Conservation (phyloP, 2,113 vertebrate species). For the Cettia cetti region DNA sequence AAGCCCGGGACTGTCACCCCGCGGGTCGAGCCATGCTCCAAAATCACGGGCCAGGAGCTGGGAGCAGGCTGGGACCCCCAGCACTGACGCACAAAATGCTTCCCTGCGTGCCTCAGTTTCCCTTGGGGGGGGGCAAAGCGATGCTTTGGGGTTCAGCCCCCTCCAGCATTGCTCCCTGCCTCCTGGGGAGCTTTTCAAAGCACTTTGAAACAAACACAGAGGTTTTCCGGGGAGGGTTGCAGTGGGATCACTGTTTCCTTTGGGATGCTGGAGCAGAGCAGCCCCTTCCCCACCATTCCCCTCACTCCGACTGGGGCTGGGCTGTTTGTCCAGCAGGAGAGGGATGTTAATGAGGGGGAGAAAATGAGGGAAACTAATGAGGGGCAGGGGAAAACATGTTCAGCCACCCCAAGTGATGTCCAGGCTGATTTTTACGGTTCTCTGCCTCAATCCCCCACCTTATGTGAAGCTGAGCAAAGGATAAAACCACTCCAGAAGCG, state of each 20-base stretch:
- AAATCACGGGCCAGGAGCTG: neutral
- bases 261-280: neutral
- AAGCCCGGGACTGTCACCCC: accelerated
- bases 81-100: accelerated
- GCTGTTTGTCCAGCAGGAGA: neutral
- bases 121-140: accelerated
- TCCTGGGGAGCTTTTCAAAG: neutral
- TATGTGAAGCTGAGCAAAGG: neutral
- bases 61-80: neutral
- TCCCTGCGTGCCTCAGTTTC: neutral
- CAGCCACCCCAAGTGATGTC: neutral
- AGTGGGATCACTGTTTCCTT: neutral
- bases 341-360: neutral
- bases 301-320: neutral
- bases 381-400: accelerated
- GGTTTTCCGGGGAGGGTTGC: neutral
- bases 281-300: neutral
- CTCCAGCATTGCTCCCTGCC: neutral
- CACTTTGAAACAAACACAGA: neutral
- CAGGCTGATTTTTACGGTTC: neutral
- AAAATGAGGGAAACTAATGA: neutral
- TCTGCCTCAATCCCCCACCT: neutral
- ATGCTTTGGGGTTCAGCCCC: neutral
- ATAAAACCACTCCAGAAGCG: accelerated
- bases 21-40: accelerated